Base-by-base conservation (phyloP, 2,888 invertebrate genomes). In the Molanna angustata region DNA sequence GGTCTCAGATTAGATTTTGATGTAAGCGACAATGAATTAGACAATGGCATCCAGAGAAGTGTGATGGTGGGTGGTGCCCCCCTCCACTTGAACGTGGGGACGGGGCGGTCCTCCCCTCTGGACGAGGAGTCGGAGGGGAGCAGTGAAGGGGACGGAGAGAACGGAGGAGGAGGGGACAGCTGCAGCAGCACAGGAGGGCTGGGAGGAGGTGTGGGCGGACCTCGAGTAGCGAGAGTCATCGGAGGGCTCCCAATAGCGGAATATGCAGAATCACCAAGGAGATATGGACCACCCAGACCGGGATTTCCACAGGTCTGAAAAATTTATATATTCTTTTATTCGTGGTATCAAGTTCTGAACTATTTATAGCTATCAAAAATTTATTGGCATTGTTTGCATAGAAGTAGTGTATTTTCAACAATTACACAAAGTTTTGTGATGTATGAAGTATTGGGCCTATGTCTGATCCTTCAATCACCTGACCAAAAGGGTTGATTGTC, bases 181-280 rank as follows among this genome's bases (percentile, higher is more conserved):
- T 35, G 13, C 72, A 75, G 49, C 71, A 70, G 70, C 31, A 68
- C 65, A 40, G 72, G 73, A 69, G n/a, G n/a, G n/a, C n/a, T n/a
- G n/a, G n/a, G n/a, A n/a, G n/a, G n/a, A n/a, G n/a, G n/a, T n/a
- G n/a, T n/a, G n/a, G 49, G 43, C 17, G 51, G 52, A 21, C 54
- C 59, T 67, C 68, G 21, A 65, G 81, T 84, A 32, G 78, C 84
- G 54, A 76, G 85, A 64, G 83, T 89, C 35, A 90, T 90, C 64
- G 90, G 90, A 41, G 87, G 84, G 69, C 75, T 91, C 63, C 93
- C 93, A n/a, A 94, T 94, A 62, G 92, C 94, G 16, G 91, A 94
- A 66, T 94, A 94, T 67, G 92, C 94, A 62, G 93, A 91, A 13
- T 94, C 93, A 35, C 94, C 94, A 13, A 76, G 92, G 61, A 81